Evolutionary conservation across 64 coral and sea anemone species (phyloP), one percentile per base, ranked within the genome.

Genomic region (Montipora sp.): DNA sequence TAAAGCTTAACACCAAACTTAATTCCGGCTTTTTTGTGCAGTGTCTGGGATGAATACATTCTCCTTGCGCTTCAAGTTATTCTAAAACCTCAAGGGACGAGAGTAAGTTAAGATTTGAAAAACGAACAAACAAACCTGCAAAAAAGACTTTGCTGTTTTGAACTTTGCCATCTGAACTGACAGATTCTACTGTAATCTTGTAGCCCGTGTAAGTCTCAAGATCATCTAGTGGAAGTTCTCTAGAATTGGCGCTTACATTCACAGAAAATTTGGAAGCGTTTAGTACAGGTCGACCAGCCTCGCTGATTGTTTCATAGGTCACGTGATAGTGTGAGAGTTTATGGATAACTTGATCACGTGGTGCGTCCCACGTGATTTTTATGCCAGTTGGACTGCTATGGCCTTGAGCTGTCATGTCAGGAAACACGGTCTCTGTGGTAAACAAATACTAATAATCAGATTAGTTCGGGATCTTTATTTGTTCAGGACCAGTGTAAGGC

Each of bases 151-250:
- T 66, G 18, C 49, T 87, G 27, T 73, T 91, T 69, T 75, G 49
- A 16, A 83, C 63, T 20, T 73, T 61, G 19, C 81, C 93, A 19
- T 51, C 63, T 73, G 5, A 84, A 11, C 73, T 91, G 9, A 91
- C 50, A 47, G 93, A 61, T 24, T 83, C 79, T 23, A 95, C 83
- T 47, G 47, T 69, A 3, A 95, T 53, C 45, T 88, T 65, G 11
- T 95, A 95, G 3, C 72, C 66, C 7, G 82, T 91, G 89, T 87
- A 95, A 21, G 80, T 88, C 3, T 36, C 78, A 16, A 95, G 81
- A 7, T 82, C 89, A 48, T n/a, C 22, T 19, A 95, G 27, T 3
- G 49, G 59, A 5, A 71, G 14, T 27, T 81, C 7, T 7, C 47
- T 87, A 3, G 65, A 78, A 51, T 87, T 78, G 19, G 93, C 93